Percentiles rank a stretch among this genome's conserved stretches.
Evolutionary conservation across 2,113 vertebrate genomes (phyloP).

Genomic region (Hydrochoerus hydrochaeris): DNA sequence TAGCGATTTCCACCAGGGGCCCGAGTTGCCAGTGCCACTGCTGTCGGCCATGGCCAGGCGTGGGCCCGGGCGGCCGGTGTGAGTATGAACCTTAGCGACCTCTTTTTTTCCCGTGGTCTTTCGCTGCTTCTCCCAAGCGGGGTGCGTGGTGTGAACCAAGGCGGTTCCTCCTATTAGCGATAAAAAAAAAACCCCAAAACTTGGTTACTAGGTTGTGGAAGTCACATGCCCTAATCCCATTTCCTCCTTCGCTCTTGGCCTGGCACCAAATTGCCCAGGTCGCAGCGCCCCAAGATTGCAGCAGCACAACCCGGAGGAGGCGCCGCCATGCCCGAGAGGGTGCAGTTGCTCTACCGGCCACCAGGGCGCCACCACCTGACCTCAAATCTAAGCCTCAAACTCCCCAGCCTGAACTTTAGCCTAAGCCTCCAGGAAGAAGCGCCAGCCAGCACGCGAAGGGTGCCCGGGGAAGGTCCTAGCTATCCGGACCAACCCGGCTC

Average conservation of each 20-base stretch:
- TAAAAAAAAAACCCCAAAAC: background rate
- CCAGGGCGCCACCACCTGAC: background rate
- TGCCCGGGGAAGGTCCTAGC: accelerated
- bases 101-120: background rate
- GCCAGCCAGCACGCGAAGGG: background rate
- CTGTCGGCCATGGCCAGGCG: constrained; percentile 84
- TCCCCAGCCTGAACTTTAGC: background rate
- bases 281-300: too few relatives aligned
- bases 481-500: background rate
- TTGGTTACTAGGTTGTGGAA: background rate
- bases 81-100: background rate
- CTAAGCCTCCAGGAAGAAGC: background rate
- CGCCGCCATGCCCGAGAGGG: accelerated
- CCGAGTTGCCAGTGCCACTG: constrained; percentile 56
- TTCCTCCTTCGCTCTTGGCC: background rate
- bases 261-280: background rate
- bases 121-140: background rate
- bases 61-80: background rate
- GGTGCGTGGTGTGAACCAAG: background rate
- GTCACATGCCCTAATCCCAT: background rate
- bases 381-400: background rate
- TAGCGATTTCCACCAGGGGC: constrained; percentile 90
- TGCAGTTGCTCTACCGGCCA: background rate
- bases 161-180: background rate
- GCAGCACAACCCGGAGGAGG: accelerated